Evolutionary conservation across 2,888 invertebrate genomes (phyloP).

Genomic region (Stegana nigrithorax): DNA sequence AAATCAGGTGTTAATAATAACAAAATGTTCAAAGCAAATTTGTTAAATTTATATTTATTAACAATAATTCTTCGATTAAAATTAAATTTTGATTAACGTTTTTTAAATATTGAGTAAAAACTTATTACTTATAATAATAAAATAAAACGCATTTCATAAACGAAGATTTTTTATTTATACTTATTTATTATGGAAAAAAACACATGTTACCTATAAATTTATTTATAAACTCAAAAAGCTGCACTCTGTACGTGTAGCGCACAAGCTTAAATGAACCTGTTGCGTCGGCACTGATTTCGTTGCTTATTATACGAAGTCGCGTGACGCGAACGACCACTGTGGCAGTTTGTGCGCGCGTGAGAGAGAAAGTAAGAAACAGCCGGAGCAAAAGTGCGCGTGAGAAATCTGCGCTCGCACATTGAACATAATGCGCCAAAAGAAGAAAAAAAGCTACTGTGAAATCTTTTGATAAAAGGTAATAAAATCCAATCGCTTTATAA

Average conservation of each 20-base stretch:
- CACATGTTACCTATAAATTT: no score
- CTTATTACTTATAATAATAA: no score
- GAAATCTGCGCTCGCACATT: no score
- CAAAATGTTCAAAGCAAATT: no score
- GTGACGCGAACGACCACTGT: background rate
- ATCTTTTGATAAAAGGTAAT: conserved; percentile 17
- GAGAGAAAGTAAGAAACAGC: background rate
- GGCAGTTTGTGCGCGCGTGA: background rate
- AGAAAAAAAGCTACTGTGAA: background rate
- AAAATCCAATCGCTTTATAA: conserved; percentile 4
- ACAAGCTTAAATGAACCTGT: conserved; percentile 45
- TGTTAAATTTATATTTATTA: no score
- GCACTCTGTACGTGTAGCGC: conserved; percentile 24
- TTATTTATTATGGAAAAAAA: no score
- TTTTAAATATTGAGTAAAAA: no score
- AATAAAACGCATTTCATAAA: no score
- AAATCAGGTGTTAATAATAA: no score
- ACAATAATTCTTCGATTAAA: no score
- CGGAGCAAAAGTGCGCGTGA: background rate
- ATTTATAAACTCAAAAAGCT: conserved; percentile 33
- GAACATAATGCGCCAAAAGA: background rate
- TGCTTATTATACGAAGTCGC: background rate
- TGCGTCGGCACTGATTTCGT: conserved; percentile 37
- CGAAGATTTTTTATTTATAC: no score
- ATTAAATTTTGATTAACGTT: no score